Base-by-base conservation (phyloP, 2,113 vertebrate genomes). In the Riparia riparia region DNA sequence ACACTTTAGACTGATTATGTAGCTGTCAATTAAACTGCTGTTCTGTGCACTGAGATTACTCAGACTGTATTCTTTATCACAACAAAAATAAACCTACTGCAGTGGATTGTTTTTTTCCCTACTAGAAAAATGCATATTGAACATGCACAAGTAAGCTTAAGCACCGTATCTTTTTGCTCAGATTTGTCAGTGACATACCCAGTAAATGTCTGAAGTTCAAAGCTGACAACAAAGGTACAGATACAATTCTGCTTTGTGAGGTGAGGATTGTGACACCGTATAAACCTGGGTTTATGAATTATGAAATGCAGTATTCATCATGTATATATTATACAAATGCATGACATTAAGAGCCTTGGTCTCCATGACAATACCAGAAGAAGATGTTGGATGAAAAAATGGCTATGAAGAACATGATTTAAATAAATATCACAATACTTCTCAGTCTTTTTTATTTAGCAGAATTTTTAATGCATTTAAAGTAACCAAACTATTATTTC, bases 301-400 rank as follows among this genome's bases (percentile, higher is more conserved):
- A 80, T 47, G 82, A 91, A 70, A 85, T 80, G 53, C 37, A 90
- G 56, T 82, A 83, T 20, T 93, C 54, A 70, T 85, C 89, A 34
- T 90, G 63, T 86, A 79, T 95, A 57, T 80, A 88, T 87, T 91
- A 86, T 13, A 93, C 39, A 39, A 91, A 20, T 87, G 63, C 50
- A 82, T 88, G 85, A 47, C 58, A 93, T 89, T 82, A 94, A 65
- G 66, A 93, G 82, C 58, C 39, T 91, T 94, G 63, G 87, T 94
- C 79, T 95, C 91, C 92, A 96, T 95, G 93, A 93, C 92, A 94
- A 93, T 95, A 91, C 24, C 42, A 93, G 65, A n/a, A 87, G 78
- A 88, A 80, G 54, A 93, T 56, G n/a, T 5, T 89, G 61, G 73
- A 86, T 76, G n/a, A 89, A 93, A 71, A 86, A 68, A 87, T 42